phyloP scores from a whole-genome alignment of 2,888 invertebrate genomes.

The Pterobdella sp. region DNA sequence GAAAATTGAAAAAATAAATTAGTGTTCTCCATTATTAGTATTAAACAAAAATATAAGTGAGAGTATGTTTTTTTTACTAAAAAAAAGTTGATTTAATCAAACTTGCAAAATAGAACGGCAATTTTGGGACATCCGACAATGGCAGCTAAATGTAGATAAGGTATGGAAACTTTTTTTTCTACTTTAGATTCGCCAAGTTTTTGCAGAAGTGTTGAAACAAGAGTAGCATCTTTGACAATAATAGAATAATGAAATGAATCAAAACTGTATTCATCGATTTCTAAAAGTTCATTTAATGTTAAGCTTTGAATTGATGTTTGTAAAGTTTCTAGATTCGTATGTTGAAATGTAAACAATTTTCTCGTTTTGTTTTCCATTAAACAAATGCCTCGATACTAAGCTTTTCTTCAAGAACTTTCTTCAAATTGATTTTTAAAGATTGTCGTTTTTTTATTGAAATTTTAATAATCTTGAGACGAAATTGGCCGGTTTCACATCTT shows the following conservation, averaged over 20 bases:
- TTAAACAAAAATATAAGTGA: too few relatives aligned
- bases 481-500: too few relatives aligned
- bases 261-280: conserved; percentile 39
- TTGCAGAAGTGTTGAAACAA: conserved; percentile 38
- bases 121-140: conserved; percentile 41
- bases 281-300: neutral
- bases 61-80: too few relatives aligned
- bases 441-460: too few relatives aligned
- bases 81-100: conserved; percentile 33
- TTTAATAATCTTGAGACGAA: too few relatives aligned
- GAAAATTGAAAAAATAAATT: too few relatives aligned
- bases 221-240: conserved; percentile 42
- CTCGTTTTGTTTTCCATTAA: neutral
- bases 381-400: neutral
- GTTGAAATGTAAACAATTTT: neutral
- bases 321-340: neutral
- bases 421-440: too few relatives aligned
- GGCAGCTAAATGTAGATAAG: conserved; percentile 45
- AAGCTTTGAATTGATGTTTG: neutral
- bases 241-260: conserved; percentile 45
- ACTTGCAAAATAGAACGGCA: conserved; percentile 41
- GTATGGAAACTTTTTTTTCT: conserved; percentile 33
- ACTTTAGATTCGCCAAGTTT: neutral
- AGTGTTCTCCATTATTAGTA: too few relatives aligned
- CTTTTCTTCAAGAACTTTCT: too few relatives aligned